These are phyloP conservation scores for Euphydryas editha DNA, from an alignment of 2,888 invertebrate genomes.

Conservation along the genomic window DNA sequence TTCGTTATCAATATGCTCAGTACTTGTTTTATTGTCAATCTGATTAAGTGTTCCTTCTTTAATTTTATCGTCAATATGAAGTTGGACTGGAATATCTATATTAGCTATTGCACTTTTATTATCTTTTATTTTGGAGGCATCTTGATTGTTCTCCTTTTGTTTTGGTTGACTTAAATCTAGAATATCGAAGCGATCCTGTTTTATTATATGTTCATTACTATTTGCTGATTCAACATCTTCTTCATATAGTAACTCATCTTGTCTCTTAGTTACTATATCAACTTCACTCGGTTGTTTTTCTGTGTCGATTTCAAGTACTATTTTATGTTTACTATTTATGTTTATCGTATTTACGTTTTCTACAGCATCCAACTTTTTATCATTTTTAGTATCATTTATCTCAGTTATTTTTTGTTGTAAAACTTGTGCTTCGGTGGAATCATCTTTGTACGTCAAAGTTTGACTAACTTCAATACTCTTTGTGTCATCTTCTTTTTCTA, in stretches of 20 bases:
- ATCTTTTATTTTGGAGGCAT: background rate
- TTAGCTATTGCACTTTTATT: background rate
- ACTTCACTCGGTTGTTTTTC: background rate
- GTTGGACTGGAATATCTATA: background rate
- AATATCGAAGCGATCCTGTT: background rate
- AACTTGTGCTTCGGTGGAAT: background rate
- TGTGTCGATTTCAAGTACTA: background rate
- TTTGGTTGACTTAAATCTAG: background rate
- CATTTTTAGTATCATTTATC: conserved; percentile 33
- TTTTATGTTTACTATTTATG: background rate
- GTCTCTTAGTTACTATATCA: background rate
- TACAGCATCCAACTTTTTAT: background rate
- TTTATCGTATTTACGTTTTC: background rate
- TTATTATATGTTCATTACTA: background rate
- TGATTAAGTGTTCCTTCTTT: background rate
- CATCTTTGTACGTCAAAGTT: background rate
- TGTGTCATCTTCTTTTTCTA: background rate
- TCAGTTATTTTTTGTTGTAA: conserved; percentile 20
- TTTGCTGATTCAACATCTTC: background rate
- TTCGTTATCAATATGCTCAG: background rate
- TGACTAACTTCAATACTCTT: background rate
- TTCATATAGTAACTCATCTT: background rate
- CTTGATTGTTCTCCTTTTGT: background rate
- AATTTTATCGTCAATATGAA: background rate
- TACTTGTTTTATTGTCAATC: background rate